These are phyloP conservation scores for Drosophila jambulina DNA, from an alignment of 1,140 invertebrate species.

Conservation along the genomic window DNA sequence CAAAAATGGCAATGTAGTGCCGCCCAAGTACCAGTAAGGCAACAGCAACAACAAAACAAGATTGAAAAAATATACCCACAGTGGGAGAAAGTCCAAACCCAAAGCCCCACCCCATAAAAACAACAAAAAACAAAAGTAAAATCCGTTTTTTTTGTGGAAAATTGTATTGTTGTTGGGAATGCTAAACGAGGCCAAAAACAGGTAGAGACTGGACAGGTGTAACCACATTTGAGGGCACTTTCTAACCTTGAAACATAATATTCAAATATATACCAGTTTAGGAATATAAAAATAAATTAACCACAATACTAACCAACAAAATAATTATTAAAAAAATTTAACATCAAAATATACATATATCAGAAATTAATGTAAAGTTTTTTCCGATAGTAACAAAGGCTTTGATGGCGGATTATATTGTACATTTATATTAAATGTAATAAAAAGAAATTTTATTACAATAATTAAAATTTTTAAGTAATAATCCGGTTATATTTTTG, in stretches of 20 bases:
- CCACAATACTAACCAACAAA: background rate
- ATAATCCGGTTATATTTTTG: background rate
- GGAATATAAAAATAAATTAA: background rate
- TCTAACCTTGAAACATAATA: conserved; percentile 37
- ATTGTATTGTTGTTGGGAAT: conserved; percentile 50
- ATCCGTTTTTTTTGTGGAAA: conserved; percentile 43
- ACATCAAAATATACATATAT: too few species aligned
- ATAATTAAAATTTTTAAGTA: background rate
- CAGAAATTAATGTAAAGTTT: background rate
- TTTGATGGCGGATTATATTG: background rate
- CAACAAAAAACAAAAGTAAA: conserved; percentile 46
- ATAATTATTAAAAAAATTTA: background rate
- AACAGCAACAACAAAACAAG: conserved; percentile 31
- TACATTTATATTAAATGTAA: background rate
- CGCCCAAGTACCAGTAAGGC: conserved; percentile 70
- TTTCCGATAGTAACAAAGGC: background rate
- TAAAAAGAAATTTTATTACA: background rate
- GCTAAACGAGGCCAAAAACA: conserved; percentile 54
- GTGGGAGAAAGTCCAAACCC: conserved; percentile 17
- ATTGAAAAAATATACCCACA: conserved; percentile 44
- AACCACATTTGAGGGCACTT: conserved; percentile 19
- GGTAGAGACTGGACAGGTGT: conserved; percentile 40
- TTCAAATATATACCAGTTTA: too few species aligned
- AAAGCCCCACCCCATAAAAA: conserved; percentile 5
- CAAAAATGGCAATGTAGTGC: conserved; percentile 62